Conservation (phyloP, 2,797 vertebrate species). For the Anabas testudineus region DNA sequence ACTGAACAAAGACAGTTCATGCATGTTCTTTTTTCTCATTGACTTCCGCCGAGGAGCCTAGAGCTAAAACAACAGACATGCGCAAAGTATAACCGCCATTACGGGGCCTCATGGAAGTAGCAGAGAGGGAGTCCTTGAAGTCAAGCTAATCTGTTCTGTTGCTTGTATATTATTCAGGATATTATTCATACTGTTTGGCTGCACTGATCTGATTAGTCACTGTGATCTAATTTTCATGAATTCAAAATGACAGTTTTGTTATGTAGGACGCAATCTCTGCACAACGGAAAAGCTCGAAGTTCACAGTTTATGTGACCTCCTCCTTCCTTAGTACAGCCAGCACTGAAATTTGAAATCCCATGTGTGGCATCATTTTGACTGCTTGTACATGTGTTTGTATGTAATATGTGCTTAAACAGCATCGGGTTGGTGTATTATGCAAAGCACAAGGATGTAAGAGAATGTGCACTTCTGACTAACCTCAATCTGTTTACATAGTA, state of each 20-base stretch:
- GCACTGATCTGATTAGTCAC: constrained; percentile 62
- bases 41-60: constrained; percentile 48
- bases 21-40: constrained; percentile 57
- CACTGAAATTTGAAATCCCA: constrained; percentile 55
- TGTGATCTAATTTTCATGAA: constrained; percentile 50
- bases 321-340: constrained; percentile 77
- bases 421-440: constrained; percentile 58
- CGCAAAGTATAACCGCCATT: constrained; percentile 41
- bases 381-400: constrained; percentile 70
- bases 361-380: constrained; percentile 64
- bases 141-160: constrained; percentile 53
- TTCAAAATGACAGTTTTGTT: constrained; percentile 51
- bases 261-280: constrained; percentile 41
- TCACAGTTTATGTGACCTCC: constrained; percentile 68
- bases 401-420: constrained; percentile 66
- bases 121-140: constrained; percentile 25
- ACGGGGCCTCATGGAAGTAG: constrained; percentile 40
- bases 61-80: constrained; percentile 47
- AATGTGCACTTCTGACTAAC: constrained; percentile 81
- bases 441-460: constrained; percentile 43
- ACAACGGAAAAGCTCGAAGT: constrained; percentile 28
- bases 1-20: constrained; percentile 60
- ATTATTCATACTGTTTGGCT: constrained; percentile 59
- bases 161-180: constrained; percentile 45
- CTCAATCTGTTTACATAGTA: constrained; percentile 35